These are phyloP conservation scores for Halcyon leucocephala DNA, from an alignment of 2,797 vertebrate genomes.

Conservation along the genomic window DNA sequence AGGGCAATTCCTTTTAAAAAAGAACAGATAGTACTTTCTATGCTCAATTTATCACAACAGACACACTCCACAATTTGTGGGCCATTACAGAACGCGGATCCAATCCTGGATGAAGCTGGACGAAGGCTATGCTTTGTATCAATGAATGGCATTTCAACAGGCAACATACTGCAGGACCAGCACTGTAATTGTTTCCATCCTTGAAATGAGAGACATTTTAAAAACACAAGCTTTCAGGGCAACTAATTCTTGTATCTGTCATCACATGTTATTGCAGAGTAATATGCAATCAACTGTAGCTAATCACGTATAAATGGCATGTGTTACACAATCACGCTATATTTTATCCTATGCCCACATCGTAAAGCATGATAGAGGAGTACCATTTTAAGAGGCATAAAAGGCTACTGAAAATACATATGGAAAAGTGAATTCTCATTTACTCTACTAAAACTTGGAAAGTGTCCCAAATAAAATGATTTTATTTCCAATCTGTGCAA, in stretches of 20 bases:
- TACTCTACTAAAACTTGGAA: not conserved
- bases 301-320: not conserved
- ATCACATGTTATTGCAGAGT: not conserved
- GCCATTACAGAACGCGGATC: not conserved
- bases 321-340: not conserved
- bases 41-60: not conserved
- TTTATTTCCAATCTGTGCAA: not conserved
- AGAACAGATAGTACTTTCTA: not conserved
- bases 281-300: constrained; percentile 4
- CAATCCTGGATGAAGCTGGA: not conserved
- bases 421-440: not conserved
- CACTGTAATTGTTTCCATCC: constrained; percentile 5
- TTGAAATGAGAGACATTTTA: not conserved
- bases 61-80: not conserved
- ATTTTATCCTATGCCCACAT: not conserved
- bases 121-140: not conserved
- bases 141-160: not conserved
- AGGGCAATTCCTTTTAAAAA: not conserved
- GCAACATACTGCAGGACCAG: not conserved
- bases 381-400: not conserved
- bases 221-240: not conserved
- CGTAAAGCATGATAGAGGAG: not conserved
- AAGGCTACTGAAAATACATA: constrained; percentile 14
- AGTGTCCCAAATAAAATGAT: not conserved
- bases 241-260: constrained; percentile 17